phyloP scores from a whole-genome alignment of 2,113 vertebrate species.

The Bostrychus sinensis region DNA sequence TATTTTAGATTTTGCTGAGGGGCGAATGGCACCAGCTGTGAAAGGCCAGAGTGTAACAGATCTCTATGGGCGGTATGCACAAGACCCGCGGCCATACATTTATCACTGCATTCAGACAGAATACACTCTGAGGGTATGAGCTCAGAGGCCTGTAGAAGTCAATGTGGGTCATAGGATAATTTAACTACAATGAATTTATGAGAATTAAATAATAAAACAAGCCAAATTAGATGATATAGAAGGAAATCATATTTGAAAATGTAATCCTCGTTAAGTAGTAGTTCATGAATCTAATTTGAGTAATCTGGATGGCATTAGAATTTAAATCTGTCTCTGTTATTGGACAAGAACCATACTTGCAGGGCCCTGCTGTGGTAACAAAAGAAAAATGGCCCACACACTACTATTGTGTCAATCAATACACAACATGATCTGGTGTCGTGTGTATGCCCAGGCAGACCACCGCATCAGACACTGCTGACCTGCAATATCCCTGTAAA shows the following conservation, averaged over 20 bases:
- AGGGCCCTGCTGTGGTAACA: background rate
- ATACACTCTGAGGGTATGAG: background rate
- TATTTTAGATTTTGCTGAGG: conserved; percentile 17
- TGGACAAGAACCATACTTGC: background rate
- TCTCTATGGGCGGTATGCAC: conserved; percentile 24
- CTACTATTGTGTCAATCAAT: conserved; percentile 17
- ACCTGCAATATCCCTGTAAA: background rate
- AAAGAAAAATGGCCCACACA: accelerated
- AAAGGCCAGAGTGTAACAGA: conserved; percentile 31
- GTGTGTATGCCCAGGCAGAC: conserved; percentile 3
- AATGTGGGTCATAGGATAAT: background rate
- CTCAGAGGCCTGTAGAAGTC: background rate
- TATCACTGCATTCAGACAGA: conserved; percentile 14
- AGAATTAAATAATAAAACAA: background rate
- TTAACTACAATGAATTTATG: background rate
- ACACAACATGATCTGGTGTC: conserved; percentile 15
- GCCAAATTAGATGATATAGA: too few relatives aligned
- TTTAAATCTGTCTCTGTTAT: background rate
- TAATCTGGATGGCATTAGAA: background rate
- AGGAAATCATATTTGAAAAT: background rate
- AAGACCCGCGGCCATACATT: conserved; percentile 29
- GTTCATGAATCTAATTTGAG: background rate
- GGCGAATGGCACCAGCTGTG: conserved; percentile 57
- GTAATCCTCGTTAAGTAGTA: conserved; percentile 5
- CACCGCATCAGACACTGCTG: conserved; percentile 15